Conservation (phyloP, 2,888 invertebrate genomes). For the Achlya flavicornis region DNA sequence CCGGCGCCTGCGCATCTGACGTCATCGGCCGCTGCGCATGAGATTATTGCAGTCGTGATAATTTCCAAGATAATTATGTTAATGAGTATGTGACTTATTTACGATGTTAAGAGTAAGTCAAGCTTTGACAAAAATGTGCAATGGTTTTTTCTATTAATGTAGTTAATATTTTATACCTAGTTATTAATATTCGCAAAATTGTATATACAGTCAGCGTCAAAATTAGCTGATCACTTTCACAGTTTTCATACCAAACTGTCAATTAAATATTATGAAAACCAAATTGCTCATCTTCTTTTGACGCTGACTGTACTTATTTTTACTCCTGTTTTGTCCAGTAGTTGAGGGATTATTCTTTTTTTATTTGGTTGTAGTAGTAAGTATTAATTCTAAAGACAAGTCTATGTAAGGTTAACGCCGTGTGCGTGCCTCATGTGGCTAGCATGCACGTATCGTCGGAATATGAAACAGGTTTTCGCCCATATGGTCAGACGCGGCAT, state of each 20-base stretch:
- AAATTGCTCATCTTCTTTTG: too few relatives aligned
- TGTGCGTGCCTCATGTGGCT: conserved; percentile 20
- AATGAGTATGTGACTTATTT: not conserved
- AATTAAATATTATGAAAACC: too few relatives aligned
- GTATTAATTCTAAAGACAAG: conserved; percentile 1
- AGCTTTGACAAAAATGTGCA: not conserved
- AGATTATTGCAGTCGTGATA: conserved; percentile 22
- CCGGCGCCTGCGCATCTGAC: conserved; percentile 66
- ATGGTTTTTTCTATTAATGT: not conserved
- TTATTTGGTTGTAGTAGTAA: not conserved
- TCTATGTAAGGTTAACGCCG: not conserved
- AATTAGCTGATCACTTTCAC: too few relatives aligned
- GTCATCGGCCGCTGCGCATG: conserved; percentile 39
- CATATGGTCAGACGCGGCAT: conserved; percentile 62
- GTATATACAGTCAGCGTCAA: too few relatives aligned
- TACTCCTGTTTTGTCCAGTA: too few relatives aligned
- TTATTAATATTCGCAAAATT: too few relatives aligned
- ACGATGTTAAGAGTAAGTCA: not conserved
- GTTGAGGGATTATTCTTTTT: too few relatives aligned
- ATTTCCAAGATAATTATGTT: conserved; percentile 27
- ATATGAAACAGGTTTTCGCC: conserved; percentile 65
- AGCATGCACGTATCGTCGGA: conserved; percentile 37
- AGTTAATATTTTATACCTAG: not conserved
- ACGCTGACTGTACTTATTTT: too few relatives aligned
- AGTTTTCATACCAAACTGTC: too few relatives aligned